Base-by-base conservation (phyloP, 1,140 invertebrate genomes). In the Littorina saxatilis region DNA sequence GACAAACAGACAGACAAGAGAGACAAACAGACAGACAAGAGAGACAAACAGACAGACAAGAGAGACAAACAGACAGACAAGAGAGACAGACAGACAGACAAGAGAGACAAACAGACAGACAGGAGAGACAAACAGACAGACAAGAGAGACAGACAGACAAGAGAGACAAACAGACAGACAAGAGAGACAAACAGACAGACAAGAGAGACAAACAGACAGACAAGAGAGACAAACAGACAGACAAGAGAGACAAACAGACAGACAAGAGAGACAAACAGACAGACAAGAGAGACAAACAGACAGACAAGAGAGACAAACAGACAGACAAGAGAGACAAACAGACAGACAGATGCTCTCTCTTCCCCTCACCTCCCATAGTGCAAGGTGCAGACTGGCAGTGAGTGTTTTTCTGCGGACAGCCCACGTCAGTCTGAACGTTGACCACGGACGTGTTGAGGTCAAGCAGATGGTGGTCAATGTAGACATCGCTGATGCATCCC, bases 371-470 rank as follows among this genome's bases (percentile, higher is more conserved):
- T 70, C 95, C 95, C 93, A 98, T 97, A 88, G 95, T 95, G 90
- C 98, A 99, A 0, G 98, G 97, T 82, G 94, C 92, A 0, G 96
- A 96, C 13, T 93, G 93, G 91, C 98, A 99, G 70, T 96, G 96
- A 0, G 95, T 94, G 55, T 95, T 93, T 88, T 98, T 98, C 85
- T 97, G 96, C 0, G 96, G 95, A 92, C 98, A 99, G 0, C 98
- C 98, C 0, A 95, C 93, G 0, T 35, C 52, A 0, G 98, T 98
- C 0, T 96, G 97, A 91, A 98, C 97, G 87, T 98, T 96, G 0
- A 96, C 96, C 0, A 99, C 97, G 90, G 95, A 98, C 61, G 95
- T 95, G 87, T 98, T 98, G 0, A 99, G 92, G 91, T 99, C 98
- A 0, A 99, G 89, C 74, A 98, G 96, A 81, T 95, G 94, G 81